Conservation (phyloP, 2,888 invertebrate species). For the Agelastica alni region DNA sequence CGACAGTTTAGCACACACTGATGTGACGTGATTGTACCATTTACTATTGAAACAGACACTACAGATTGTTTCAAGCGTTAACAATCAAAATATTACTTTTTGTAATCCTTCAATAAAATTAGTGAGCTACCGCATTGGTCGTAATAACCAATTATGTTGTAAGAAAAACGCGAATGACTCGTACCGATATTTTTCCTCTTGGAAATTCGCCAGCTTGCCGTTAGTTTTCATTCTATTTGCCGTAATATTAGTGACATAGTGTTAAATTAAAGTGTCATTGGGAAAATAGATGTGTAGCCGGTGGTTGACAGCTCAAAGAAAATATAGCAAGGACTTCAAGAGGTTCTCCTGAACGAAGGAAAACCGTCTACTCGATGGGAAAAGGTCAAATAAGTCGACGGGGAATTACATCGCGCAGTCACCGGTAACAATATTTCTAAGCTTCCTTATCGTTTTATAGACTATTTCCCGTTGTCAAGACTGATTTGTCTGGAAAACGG, state of each 20-base stretch:
- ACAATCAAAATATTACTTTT: too few relatives aligned
- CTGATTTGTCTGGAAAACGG: too few relatives aligned
- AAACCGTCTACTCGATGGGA: not conserved
- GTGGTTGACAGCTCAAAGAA: conserved; percentile 28
- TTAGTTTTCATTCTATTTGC: conserved; percentile 23
- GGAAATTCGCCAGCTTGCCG: conserved; percentile 17
- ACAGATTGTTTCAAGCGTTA: too few relatives aligned
- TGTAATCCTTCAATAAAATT: too few relatives aligned
- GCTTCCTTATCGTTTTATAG: too few relatives aligned
- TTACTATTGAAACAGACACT: too few relatives aligned
- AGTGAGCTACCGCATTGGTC: too few relatives aligned
- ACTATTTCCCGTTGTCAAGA: too few relatives aligned
- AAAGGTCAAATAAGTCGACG: conserved; percentile 4
- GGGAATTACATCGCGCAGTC: not conserved
- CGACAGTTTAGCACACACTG: too few relatives aligned
- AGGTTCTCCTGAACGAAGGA: conserved; percentile 13
- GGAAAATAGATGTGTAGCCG: conserved; percentile 29
- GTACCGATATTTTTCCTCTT: conserved; percentile 7
- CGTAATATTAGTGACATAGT: conserved; percentile 24
- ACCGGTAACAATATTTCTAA: too few relatives aligned
- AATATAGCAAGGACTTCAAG: conserved; percentile 21
- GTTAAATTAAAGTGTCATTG: conserved; percentile 33
- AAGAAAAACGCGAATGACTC: conserved; percentile 2
- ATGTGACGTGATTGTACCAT: too few relatives aligned
- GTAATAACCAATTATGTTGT: conserved; percentile 15